Evolutionary conservation across 2,888 invertebrate species (phyloP), one percentile per base, ranked within the genome.

Genomic region (Kryphioiulus occultus): DNA sequence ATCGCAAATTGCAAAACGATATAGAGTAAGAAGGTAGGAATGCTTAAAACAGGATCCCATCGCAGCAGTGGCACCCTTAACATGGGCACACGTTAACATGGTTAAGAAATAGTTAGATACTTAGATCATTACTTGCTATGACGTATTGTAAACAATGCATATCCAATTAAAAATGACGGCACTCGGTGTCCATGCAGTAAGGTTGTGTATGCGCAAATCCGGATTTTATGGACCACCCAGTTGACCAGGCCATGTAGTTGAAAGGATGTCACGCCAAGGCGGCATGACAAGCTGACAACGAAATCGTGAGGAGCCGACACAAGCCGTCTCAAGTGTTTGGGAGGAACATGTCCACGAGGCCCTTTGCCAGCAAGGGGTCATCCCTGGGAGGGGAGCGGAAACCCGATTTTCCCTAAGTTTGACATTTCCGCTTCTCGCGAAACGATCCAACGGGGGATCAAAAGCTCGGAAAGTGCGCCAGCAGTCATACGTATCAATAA

Each of bases 351-450:
- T 53, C 53, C 53, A 7, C n/a, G n/a, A n/a, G 53, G 53, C n/a
- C 5, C 53, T 15, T n/a, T n/a, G 4, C n/a, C n/a, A 47, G 47
- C 0, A n/a, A 53, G n/a, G 53, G 53, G 53, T 3, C 44, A 39
- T 39, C 44, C 44, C 1, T 15, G 44, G 44, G 10, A 44, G 15
- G 44, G 5, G 15, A 1, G 53, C 53, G 53, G 53, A 53, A 53
- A 53, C 53, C 53, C 53, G 53, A 53, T 53, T 53, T 53, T 53
- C 53, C 53, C 53, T n/a, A 53, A 53, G 53, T 53, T 53, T 53
- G 53, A 53, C 53, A 53, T 53, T 53, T 53, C 53, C 53, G 53
- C 53, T 53, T 19, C 53, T 53, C n/a, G 53, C 15, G 53, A 53
- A 53, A 53, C 15, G 53, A 53, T 53, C 53, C 53, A 53, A 53